These are phyloP conservation scores for Centroberyx gerrardi DNA, from an alignment of 2,797 vertebrate species.

Conservation along the genomic window DNA sequence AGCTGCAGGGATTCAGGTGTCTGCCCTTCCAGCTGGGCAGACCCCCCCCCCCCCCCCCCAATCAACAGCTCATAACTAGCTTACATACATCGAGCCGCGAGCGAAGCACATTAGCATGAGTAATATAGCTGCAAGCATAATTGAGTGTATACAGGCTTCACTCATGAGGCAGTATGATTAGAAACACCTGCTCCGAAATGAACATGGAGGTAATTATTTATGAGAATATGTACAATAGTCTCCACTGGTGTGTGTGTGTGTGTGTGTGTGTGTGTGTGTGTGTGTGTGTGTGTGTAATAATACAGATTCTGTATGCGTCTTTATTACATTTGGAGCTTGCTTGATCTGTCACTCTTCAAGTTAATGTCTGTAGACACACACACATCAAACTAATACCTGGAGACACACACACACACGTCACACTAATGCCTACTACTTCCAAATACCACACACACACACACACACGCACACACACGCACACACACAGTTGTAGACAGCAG, in stretches of 20 bases:
- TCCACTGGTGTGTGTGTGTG: not conserved
- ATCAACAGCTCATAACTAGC: slow-evolving; percentile 24
- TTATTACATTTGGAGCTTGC: slow-evolving; percentile 9
- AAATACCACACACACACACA: slow-evolving; percentile 19
- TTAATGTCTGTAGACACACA: slow-evolving; percentile 12
- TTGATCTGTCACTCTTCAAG: not conserved
- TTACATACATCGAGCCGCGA: not conserved
- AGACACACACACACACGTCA: slow-evolving; percentile 7
- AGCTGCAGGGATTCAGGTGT: too few relatives aligned
- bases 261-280: not conserved
- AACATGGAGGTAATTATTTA: slow-evolving; percentile 38
- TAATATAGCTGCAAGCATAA: slow-evolving; percentile 39
- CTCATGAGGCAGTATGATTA: slow-evolving; percentile 2
- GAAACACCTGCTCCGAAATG: slow-evolving; percentile 38
- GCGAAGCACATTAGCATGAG: slow-evolving; percentile 42
- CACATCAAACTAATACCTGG: not conserved
- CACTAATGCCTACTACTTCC: not conserved
- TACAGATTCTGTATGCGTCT: not conserved
- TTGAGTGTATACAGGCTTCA: slow-evolving; percentile 4
- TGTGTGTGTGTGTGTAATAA: not conserved
- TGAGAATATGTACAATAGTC: not conserved
- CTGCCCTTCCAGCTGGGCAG: too few relatives aligned
- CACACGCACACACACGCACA: slow-evolving; percentile 2
- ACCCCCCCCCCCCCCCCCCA: not conserved
- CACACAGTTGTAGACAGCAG: not conserved